Conservation (phyloP, 2,113 vertebrate species). For the Malurus cyaneus region DNA sequence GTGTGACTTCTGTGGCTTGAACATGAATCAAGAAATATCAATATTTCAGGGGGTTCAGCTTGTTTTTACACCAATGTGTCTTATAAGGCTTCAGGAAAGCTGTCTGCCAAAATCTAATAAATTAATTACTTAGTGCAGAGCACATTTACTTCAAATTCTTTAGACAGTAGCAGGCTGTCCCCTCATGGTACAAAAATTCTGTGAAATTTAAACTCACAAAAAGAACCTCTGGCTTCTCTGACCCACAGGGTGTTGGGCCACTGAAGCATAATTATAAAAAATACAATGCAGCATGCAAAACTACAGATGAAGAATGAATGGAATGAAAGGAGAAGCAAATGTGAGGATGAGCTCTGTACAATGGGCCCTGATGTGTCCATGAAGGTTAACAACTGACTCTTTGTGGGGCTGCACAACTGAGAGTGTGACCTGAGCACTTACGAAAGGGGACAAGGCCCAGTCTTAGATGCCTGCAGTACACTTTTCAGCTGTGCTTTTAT, state of each 20-base stretch:
- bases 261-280: not conserved
- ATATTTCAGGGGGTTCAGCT: not conserved
- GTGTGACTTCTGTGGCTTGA: not conserved
- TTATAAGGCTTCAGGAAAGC: not conserved
- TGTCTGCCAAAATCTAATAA: not conserved
- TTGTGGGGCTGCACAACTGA: not conserved
- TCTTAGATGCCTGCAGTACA: not conserved
- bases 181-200: not conserved
- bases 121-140: not conserved
- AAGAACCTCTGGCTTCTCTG: not conserved
- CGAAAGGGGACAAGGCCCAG: not conserved
- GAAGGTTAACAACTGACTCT: not conserved
- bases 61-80: not conserved
- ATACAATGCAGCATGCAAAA: not conserved
- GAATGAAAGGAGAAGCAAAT: not conserved
- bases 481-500: not conserved
- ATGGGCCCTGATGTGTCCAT: fast-evolving
- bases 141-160: not conserved
- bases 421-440: not conserved
- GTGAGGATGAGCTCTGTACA: not conserved
- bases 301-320: not conserved
- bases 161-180: not conserved
- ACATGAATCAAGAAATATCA: not conserved
- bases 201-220: not conserved
- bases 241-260: not conserved